Evolutionary conservation across 2,797 vertebrate genomes (phyloP).

Genomic region (Corythornis leucogaster): DNA sequence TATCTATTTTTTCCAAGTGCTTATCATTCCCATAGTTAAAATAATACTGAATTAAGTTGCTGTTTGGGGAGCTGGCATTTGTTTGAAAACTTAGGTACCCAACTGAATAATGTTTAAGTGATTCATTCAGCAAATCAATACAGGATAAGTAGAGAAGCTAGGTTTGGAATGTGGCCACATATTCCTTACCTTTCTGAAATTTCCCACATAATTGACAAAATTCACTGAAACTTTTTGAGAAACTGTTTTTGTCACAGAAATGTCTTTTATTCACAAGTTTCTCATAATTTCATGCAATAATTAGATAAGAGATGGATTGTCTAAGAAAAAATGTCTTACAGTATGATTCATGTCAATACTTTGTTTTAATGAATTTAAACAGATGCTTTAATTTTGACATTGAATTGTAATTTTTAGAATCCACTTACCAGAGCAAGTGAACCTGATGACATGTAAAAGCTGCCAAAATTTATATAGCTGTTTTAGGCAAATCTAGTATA

Average conservation of each 20-base stretch:
- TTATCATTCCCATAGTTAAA: background rate
- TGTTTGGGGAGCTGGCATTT: background rate
- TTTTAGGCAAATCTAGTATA: background rate
- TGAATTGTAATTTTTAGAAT: background rate
- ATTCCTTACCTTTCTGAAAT: background rate
- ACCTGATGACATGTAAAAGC: background rate
- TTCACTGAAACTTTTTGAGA: background rate
- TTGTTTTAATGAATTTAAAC: background rate
- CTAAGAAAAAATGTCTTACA: background rate
- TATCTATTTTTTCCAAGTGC: background rate
- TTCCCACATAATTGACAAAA: background rate
- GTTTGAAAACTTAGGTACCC: background rate
- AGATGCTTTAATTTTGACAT: background rate
- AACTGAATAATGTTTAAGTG: background rate
- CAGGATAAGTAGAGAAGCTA: background rate
- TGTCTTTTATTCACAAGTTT: background rate
- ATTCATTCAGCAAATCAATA: background rate
- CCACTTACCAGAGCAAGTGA: background rate
- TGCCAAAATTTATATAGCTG: background rate
- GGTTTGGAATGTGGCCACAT: background rate
- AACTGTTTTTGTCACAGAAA: background rate
- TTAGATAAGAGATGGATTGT: background rate
- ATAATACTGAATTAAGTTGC: background rate
- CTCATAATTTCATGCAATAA: background rate
- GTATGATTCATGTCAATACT: background rate